Base-by-base conservation (phyloP, 64 coral and sea anemone genomes). In the Montipora foliosa region DNA sequence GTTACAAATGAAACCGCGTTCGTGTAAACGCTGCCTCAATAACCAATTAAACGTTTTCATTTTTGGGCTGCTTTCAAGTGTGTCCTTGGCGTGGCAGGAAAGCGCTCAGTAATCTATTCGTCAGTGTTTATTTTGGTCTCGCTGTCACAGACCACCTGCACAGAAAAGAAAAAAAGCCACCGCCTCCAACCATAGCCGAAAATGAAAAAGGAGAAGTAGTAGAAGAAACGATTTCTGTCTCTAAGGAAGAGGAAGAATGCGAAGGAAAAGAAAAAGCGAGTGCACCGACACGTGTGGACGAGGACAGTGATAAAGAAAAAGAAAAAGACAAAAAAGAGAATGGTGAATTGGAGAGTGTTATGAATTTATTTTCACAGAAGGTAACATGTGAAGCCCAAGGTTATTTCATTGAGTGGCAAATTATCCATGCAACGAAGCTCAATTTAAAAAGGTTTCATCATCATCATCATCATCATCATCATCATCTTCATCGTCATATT, bases 321-420 rank as follows among this genome's bases (percentile, higher is more conserved):
- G 48, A 47, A 4, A 6, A 15, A 8, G 67, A 67, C 45, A 25
- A 72, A 83, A 50, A 69, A 20, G 70, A 81, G 76, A 78, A 49
- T 48, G 55, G 5, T 67, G 14, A 1, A 29, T 15, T 9, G 8
- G 51, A 89, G 3, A 81, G 19, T 49, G 77, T 79, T 45, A 49
- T 94, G 71, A 83, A 49, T 4, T 14, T 94, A n/a, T 83, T 89
- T 66, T 52, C 67, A 9, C 78, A 76, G 82, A 94, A 94, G 93
- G 93, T 94, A 37, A 37, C 1, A 37, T 37, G 37, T 37, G 37
- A 37, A 0, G 2, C 37, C 37, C 37, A 37, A 37, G 37, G 37
- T 37, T 37, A 0, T 37, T 37, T 37, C 37, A 37, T 37, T 37
- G 37, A 37, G 37, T 37, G 37, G 37, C 37, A 37, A 37, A 37